Conservation (phyloP, 2,113 vertebrate genomes). For the Acrocephalus arundinaceus region DNA sequence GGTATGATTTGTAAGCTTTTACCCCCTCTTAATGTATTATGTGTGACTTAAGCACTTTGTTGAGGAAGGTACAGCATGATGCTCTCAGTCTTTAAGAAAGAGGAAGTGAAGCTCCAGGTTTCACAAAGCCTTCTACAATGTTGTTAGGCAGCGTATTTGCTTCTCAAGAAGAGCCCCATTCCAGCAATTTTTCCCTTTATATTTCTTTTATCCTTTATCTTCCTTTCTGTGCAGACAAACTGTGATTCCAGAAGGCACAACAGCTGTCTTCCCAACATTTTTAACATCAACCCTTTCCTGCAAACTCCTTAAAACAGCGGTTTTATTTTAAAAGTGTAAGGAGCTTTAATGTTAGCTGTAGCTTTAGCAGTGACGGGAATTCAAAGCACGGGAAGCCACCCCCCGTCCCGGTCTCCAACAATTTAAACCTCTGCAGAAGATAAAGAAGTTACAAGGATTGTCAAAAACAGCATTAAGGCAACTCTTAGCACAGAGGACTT, state of each 20-base stretch:
- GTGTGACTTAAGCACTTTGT: background rate
- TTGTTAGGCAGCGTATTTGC: fast-evolving
- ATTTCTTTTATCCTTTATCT: background rate
- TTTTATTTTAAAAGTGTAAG: background rate
- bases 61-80: background rate
- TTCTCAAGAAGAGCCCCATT: background rate
- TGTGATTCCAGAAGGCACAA: background rate
- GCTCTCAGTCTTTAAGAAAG: background rate
- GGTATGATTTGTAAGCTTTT: background rate
- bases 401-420: fast-evolving
- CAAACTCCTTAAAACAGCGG: fast-evolving
- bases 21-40: background rate
- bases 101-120: background rate
- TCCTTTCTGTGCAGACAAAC: background rate
- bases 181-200: background rate
- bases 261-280: background rate
- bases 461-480: no score
- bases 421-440: background rate
- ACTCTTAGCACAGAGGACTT: no score
- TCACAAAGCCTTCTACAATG: background rate
- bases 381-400: background rate
- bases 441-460: background rate
- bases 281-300: background rate
- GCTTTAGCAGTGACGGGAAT: background rate
- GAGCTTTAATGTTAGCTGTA: background rate